Base-by-base conservation (phyloP, 2,113 vertebrate species). In the Cepphus grylle region DNA sequence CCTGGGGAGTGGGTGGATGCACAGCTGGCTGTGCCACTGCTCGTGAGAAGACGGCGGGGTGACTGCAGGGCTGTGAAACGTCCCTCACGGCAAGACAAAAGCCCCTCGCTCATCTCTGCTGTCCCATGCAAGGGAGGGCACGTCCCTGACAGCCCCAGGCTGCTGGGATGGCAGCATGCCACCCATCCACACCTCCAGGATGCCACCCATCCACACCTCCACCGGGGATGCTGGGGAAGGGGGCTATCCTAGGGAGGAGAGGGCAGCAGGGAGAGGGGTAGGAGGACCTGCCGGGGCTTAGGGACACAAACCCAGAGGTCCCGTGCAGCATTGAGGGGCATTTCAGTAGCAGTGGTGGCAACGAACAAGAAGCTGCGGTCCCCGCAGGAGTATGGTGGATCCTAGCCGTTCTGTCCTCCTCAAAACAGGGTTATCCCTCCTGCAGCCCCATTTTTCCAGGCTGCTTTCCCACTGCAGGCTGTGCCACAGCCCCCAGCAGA, bases 361-460 rank as follows among this genome's bases (percentile, higher is more conserved):
- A 27, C 15, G 1, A 4, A 20, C 1, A 8, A 63, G 69, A 43
- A 43, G 32, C 47, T 53, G 58, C 40, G 8, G 70, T 32, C 12
- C 49, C 59, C 1, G 0, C 9, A 16, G 42, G 62, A 20, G 6
- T 0, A 2, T 1, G 6, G 25, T 6, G n/a, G 69, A 34, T 62
- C 9, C 20, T 18, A 21, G 55, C 0, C 0, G 25, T 52, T 52
- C 56, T 32, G 19, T 23, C 20, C 30, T 72, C 25, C 58, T 22
- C 8, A 21, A 40, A 16, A 14, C 0, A 1, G 50, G 38, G 21
- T 36, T 27, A 17, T 74, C 27, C 40, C 59, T 55, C 21, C 34
- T 38, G 40, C 40, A 55, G 59, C 59, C 67, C 81, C 19, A 2
- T 25, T 8, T 53, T 65, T 36, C 70, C 49, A 53, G 81, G 32